These are phyloP conservation scores for Australoheros scitulus DNA, from an alignment of 2,113 vertebrate genomes.

Conservation along the genomic window DNA sequence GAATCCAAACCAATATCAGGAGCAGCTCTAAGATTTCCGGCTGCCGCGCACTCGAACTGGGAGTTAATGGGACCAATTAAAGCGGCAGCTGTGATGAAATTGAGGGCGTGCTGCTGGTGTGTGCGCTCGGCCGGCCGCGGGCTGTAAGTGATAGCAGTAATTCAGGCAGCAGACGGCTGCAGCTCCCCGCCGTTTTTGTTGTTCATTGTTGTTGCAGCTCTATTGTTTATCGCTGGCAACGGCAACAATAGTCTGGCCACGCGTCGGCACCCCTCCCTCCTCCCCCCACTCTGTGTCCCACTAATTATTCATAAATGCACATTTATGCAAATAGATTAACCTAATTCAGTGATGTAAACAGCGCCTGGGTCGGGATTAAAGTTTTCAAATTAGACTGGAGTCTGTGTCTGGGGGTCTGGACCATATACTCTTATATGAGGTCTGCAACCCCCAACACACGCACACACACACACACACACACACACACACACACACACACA, in stretches of 20 bases:
- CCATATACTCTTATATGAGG: constrained; percentile 51
- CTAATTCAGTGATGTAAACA: constrained; percentile 81
- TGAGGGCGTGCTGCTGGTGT: neutral
- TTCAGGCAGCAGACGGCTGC: constrained; percentile 47
- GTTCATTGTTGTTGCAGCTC: constrained; percentile 71
- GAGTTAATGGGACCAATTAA: constrained; percentile 54
- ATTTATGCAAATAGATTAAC: constrained; percentile 86
- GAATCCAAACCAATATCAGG: neutral
- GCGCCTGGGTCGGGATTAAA: constrained; percentile 77
- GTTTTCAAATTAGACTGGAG: constrained; percentile 75
- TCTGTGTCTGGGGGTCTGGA: constrained; percentile 66
- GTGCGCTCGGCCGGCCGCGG: neutral
- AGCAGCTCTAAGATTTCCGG: neutral
- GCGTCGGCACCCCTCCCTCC: constrained; percentile 16
- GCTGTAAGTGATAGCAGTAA: constrained; percentile 75
- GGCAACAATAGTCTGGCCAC: constrained; percentile 74
- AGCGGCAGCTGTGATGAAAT: constrained; percentile 28
- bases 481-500: neutral
- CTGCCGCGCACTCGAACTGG: no score
- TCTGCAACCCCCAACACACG: neutral
- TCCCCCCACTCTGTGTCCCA: constrained; percentile 55
- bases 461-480: neutral
- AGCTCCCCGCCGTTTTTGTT: constrained; percentile 33
- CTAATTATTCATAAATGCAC: constrained; percentile 84
- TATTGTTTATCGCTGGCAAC: constrained; percentile 74